A percentile compares a stretch with the other conserved stretches of the same genome.
phyloP scores from a whole-genome alignment of 2,797 vertebrate genomes.

The Cynodonichthys magdalenae region DNA sequence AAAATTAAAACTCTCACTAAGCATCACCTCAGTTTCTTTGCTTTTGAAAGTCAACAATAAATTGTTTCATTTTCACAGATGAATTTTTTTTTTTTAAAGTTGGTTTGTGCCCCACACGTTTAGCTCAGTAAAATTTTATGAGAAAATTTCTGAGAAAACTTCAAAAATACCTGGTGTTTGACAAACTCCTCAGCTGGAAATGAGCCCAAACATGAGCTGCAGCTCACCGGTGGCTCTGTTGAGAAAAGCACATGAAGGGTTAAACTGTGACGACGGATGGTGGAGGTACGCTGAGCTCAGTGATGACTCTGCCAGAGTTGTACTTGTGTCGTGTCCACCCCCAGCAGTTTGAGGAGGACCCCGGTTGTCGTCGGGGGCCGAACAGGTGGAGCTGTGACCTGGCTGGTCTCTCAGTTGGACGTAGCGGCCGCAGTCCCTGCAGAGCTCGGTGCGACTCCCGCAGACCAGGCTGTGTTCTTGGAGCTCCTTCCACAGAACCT shows the following conservation, averaged over 20 bases:
- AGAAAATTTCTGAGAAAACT: not conserved
- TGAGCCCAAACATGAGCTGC: conserved; percentile 42
- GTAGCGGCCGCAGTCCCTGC: conserved; percentile 75
- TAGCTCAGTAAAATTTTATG: not conserved
- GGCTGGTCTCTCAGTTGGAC: conserved; percentile 64
- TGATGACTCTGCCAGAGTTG: not conserved
- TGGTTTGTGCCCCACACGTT: too few relatives aligned
- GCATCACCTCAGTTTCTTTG: too few relatives aligned
- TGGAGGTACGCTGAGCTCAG: not conserved
- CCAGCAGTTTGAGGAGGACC: not conserved
- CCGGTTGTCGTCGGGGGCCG: not conserved
- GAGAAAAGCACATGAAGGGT: not conserved
- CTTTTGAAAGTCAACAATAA: too few relatives aligned
- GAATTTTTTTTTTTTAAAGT: too few relatives aligned
- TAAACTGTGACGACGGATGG: not conserved
- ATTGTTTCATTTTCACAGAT: too few relatives aligned
- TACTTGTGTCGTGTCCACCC: not conserved
- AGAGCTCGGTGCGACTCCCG: conserved; percentile 75
- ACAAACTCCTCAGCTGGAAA: conserved; percentile 57
- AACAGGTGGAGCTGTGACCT: conserved; percentile 59
- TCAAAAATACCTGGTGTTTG: conserved; percentile 69
- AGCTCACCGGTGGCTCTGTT: conserved; percentile 29
- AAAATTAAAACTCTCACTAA: too few relatives aligned
- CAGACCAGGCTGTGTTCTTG: conserved; percentile 72
- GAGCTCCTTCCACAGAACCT: conserved; percentile 67